Percentiles rank a stretch among this genome's conserved stretches.
Evolutionary conservation across 2,113 vertebrate species (phyloP).

Genomic region (Leptosomus discolor): DNA sequence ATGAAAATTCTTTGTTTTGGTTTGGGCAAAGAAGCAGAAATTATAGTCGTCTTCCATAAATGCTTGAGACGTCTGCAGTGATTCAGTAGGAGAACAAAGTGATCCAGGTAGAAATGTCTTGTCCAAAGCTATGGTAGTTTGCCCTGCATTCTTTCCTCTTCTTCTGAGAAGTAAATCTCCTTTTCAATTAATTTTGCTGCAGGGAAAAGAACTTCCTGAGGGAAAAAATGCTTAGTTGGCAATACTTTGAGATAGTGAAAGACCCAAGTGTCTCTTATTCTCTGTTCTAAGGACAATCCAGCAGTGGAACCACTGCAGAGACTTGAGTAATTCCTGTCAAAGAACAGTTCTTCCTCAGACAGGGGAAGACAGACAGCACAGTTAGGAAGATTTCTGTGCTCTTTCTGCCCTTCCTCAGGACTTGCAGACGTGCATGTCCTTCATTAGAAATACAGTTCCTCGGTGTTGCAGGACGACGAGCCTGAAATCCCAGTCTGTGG

Average conservation of each 20-base stretch:
- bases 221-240: background rate
- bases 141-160: background rate
- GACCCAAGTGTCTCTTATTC: background rate
- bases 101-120: background rate
- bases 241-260: background rate
- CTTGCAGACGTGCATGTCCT: background rate
- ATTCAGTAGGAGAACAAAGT: background rate
- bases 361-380: background rate
- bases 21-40: background rate
- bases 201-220: background rate
- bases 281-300: background rate
- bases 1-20: background rate
- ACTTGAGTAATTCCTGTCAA: background rate
- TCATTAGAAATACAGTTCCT: background rate
- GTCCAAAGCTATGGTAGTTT: background rate
- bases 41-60: background rate
- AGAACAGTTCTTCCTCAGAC: background rate
- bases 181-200: background rate
- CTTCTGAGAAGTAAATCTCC: background rate
- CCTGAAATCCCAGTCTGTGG: background rate
- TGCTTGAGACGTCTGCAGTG: background rate
- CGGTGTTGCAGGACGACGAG: background rate
- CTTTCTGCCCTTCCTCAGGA: background rate
- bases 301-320: background rate
- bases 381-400: background rate